Evolutionary conservation across 2,797 vertebrate species (phyloP).

Genomic region (Hybognathus amarus): DNA sequence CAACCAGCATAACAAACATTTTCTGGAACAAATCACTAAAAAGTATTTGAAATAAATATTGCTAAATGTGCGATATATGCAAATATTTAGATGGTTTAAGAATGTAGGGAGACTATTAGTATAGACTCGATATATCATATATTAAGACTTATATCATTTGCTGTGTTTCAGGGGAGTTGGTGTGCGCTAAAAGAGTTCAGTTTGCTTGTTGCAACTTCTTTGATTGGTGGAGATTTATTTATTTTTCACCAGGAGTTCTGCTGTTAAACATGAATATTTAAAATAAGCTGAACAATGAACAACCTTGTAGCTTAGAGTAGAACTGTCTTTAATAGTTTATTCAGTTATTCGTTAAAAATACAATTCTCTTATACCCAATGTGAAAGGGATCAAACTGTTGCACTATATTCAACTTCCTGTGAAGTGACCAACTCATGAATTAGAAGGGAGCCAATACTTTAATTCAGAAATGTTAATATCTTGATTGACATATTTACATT

Average conservation of each 20-base stretch:
- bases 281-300: neutral
- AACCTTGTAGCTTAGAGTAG: neutral
- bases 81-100: too few species aligned
- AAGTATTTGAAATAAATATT: neutral
- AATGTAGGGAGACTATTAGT: neutral
- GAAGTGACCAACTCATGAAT: neutral
- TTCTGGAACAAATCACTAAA: neutral
- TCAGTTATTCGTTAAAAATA: neutral
- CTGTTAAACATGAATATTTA: neutral
- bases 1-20: too few species aligned
- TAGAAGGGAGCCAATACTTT: neutral
- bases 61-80: neutral
- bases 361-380: neutral
- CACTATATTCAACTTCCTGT: neutral
- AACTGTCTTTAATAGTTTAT: neutral
- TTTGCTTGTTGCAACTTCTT: neutral
- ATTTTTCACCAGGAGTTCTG: neutral
- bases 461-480: neutral
- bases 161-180: neutral
- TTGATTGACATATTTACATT: neutral
- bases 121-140: too few species aligned
- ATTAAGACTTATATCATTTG: neutral
- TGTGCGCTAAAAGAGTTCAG: neutral
- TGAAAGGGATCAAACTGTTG: neutral
- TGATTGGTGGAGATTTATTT: neutral